Conservation (phyloP, 2,113 vertebrate genomes). For the Hypomesus transpacificus region DNA sequence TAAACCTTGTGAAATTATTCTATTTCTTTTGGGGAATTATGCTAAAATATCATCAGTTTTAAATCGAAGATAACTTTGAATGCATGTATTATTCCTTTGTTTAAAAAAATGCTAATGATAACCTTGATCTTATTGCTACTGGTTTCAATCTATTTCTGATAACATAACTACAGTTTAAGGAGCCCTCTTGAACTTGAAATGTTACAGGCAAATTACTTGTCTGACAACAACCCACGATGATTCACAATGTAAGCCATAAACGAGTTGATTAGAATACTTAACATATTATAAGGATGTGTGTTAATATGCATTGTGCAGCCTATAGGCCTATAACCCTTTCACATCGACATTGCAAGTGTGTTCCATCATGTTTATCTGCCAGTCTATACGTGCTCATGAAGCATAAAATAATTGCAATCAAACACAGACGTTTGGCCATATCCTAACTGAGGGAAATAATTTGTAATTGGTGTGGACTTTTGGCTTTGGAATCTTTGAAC, state of each 20-base stretch:
- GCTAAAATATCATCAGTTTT: too few species aligned
- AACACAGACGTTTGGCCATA: constrained; percentile 5
- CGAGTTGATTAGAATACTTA: constrained; percentile 23
- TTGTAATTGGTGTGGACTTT: constrained; percentile 16
- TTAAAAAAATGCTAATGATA: too few species aligned
- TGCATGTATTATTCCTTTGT: too few species aligned
- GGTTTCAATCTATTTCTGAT: not conserved
- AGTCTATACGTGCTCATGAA: not conserved
- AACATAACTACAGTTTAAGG: not conserved
- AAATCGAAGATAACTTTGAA: too few species aligned
- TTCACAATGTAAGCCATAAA: not conserved
- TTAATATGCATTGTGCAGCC: not conserved
- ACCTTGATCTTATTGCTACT: not conserved
- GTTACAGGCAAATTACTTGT: not conserved
- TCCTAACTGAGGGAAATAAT: not conserved
- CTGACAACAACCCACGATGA: not conserved
- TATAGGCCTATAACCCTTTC: too few species aligned
- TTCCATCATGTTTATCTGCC: not conserved
- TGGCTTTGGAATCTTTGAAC: constrained; percentile 27
- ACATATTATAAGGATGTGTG: not conserved
- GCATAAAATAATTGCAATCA: not conserved
- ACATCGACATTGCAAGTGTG: not conserved
- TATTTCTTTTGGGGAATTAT: too few species aligned
- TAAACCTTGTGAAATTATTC: too few species aligned
- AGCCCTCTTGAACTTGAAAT: not conserved